Evolutionary conservation across 2,797 vertebrate species (phyloP).

Genomic region (Neosilurus mollespiculum): DNA sequence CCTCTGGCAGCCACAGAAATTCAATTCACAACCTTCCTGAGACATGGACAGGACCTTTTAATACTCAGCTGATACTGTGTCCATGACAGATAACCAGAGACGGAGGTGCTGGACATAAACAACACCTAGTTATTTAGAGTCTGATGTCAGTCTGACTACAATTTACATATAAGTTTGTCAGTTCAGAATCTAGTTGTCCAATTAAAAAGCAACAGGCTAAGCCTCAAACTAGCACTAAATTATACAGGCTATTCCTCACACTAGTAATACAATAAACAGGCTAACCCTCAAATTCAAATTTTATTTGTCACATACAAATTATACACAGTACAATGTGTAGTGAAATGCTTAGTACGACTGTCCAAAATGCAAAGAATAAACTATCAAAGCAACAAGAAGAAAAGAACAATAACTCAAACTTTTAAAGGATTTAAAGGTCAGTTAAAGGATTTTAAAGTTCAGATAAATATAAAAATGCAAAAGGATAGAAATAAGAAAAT

Average conservation of each 20-base stretch:
- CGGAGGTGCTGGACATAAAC: not conserved
- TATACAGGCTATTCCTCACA: not conserved
- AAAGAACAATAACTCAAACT: too few species aligned
- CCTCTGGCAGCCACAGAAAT: not conserved
- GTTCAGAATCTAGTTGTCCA: not conserved
- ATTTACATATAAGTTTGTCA: not conserved
- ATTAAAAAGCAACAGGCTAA: not conserved
- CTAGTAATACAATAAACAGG: not conserved
- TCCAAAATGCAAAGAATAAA: too few species aligned
- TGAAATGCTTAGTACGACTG: too few species aligned
- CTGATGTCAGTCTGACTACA: not conserved
- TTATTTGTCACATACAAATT: too few species aligned
- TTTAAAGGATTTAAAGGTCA: too few species aligned
- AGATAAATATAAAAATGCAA: too few species aligned
- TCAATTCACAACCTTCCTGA: slow-evolving; percentile 4
- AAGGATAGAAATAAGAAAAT: too few species aligned
- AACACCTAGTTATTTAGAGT: too few species aligned
- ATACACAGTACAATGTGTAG: too few species aligned
- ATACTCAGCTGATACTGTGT: not conserved
- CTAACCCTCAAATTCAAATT: not conserved
- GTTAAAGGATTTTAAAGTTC: too few species aligned
- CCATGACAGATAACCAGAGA: not conserved
- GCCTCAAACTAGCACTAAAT: not conserved
- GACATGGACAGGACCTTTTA: slow-evolving; percentile 1
- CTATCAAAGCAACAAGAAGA: too few species aligned